Evolutionary conservation across 2,888 invertebrate genomes (phyloP), one percentile per base, ranked within the genome.

Genomic region (Mimumesa dahlbomi): DNA sequence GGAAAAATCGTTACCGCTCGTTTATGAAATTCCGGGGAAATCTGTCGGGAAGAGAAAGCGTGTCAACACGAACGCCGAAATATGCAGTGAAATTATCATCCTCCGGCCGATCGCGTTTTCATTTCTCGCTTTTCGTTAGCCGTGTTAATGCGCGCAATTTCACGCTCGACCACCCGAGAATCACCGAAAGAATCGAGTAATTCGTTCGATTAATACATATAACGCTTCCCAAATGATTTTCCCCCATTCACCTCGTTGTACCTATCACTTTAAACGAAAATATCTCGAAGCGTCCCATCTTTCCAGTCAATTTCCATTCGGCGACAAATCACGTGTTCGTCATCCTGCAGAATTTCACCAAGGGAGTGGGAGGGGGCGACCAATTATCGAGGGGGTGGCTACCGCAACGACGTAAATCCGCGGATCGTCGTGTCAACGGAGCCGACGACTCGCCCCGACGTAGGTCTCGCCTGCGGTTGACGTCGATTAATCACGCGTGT

Each of bases 401-500:
- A n/a, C n/a, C 34, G n/a, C 11, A 7, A 4, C 9, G 34, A n/a
- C 16, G 53, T 16, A 57, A 69, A 71, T 69, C 68, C 77, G 67
- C 70, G 70, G 68, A 77, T 74, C 80, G 79, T 69, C 73, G 77
- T 80, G 81, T 82, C 83, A 82, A 81, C 81, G 74, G 54, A 74
- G 77, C 54, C 64, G 62, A 54, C 65, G 75, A 73, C 70, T 73
- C 72, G 6, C 43, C 58, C 68, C 68, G 48, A 72, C 43, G 66
- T 64, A 66, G 69, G 62, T 71, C 68, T 43, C 48, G 54, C 82
- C 87, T 89, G 88, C 78, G 85, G 84, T 86, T 88, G 89, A 88
- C 88, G 88, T 88, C 87, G 87, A 89, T 89, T 89, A 89, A 89
- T 89, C 87, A 87, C 84, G 57, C 66, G 48, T 56, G 50, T 84